phyloP scores from a whole-genome alignment of 2,797 vertebrate genomes.

The Propithecus perrieri region DNA sequence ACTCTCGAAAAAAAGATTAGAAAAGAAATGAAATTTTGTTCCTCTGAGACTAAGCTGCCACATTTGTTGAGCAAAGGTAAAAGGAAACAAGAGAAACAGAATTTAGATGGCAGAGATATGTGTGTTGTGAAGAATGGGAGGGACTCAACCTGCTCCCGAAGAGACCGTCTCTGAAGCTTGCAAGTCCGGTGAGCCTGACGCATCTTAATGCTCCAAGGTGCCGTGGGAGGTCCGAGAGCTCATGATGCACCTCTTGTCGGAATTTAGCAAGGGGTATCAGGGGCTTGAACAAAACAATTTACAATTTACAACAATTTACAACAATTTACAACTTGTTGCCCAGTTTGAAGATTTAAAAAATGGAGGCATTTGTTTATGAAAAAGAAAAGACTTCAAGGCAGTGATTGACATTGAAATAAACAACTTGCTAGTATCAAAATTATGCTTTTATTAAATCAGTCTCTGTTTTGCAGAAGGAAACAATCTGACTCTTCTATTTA shows the following conservation, averaged over 20 bases:
- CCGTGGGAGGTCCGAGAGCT: not conserved
- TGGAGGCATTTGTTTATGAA: not conserved
- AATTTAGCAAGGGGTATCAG: not conserved
- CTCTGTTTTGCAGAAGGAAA: not conserved
- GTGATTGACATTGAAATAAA: not conserved
- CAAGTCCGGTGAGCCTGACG: accelerated
- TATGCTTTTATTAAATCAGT: not conserved
- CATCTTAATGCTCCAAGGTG: not conserved
- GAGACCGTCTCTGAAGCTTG: not conserved
- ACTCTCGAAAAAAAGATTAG: not conserved
- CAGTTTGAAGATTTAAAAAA: not conserved
- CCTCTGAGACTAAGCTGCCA: not conserved
- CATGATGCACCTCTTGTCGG: not conserved
- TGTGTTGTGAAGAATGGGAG: not conserved
- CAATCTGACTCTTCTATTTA: not conserved
- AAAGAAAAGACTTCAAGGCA: not conserved
- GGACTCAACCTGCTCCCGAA: not conserved
- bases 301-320: not conserved
- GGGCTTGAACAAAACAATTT: not conserved
- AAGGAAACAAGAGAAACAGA: not conserved
- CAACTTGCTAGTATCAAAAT: not conserved
- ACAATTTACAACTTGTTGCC: not conserved
- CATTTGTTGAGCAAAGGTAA: not conserved
- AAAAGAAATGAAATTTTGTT: conserved; percentile 64
- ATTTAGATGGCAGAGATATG: not conserved